Conservation (phyloP, 2,113 vertebrate genomes). For the Nothocercus nigrocapillus region DNA sequence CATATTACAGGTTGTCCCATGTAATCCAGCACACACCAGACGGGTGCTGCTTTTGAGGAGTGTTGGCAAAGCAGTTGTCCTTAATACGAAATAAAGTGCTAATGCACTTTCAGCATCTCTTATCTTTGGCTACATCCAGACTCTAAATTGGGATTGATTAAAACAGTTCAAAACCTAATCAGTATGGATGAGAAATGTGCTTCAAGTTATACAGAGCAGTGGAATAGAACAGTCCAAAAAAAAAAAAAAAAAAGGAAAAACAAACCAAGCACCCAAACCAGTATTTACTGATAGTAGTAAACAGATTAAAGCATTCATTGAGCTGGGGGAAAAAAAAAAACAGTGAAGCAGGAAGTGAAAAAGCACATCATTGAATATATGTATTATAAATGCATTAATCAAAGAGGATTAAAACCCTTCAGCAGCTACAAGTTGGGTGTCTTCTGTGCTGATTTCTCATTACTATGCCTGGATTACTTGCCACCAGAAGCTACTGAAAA, state of each 20-base stretch:
- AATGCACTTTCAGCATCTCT: background rate
- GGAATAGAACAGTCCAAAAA: background rate
- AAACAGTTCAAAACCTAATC: background rate
- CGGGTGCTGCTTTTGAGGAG: background rate
- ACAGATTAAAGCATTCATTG: background rate
- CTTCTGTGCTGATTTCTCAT: background rate
- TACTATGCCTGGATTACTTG: background rate
- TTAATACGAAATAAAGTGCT: background rate
- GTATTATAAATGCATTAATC: background rate
- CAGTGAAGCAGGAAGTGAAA: background rate
- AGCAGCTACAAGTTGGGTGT: background rate
- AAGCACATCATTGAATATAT: background rate
- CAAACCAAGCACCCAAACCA: background rate
- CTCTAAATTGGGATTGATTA: background rate
- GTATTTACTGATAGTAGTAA: background rate
- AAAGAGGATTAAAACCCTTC: background rate
- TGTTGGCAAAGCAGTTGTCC: constrained; percentile 36
- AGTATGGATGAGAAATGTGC: background rate
- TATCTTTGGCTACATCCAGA: background rate
- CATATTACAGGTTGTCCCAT: background rate
- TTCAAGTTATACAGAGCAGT: background rate
- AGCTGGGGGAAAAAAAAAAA: background rate
- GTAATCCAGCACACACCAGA: background rate
- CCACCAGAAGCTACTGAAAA: background rate
- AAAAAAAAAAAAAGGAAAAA: background rate